Evolutionary conservation across 37 sponge, comb jelly and placozoan species (phyloP), one percentile per base, ranked within the genome.

Genomic region (Oopsacas minuta): DNA sequence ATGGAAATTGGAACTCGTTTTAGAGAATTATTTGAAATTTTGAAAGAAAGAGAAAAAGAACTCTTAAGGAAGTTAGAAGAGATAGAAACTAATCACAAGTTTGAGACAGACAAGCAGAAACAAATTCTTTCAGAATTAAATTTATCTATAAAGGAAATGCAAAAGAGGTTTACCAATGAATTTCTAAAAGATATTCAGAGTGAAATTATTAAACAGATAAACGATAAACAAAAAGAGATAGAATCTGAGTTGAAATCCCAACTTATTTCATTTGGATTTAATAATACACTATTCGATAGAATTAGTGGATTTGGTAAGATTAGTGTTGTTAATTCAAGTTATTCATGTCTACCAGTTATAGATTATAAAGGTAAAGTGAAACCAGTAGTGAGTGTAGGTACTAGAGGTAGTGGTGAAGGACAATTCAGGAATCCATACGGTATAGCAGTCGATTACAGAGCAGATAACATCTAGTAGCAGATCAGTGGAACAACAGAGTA

Each of bases 311-410:
- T 61, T 61, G 75, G 75, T 25, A 12, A 61, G 75, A 10, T 61
- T 20, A 61, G 1, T n/a, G 20, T n/a, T n/a, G 7, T 3, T n/a
- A 61, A n/a, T n/a, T n/a, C n/a, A n/a, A 61, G 28, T 32, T n/a
- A 25, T 25, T 3, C 20, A 25, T n/a, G 28, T 61, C 75, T 61
- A 61, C 75, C 75, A 32, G 3, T 61, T 32, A 25, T 61, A 61
- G 75, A 61, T 61, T 61, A 61, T 61, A n/a, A 61, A n/a, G 75
- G 22, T 10, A 61, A 61, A 61, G 75, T 25, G 30, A n/a, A 61
- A 32, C 7, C 75, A 25, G 75, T 61, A 12, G 75, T 61, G 75
- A 61, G 75, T 25, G 30, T 61, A 10, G 75, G 22, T 20, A 61
- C 20, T n/a, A n/a, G n/a, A 61, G 75, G 75, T 61, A 61, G 1